Conservation (phyloP, 2,888 invertebrate genomes). For the Lasioglossum morio region DNA sequence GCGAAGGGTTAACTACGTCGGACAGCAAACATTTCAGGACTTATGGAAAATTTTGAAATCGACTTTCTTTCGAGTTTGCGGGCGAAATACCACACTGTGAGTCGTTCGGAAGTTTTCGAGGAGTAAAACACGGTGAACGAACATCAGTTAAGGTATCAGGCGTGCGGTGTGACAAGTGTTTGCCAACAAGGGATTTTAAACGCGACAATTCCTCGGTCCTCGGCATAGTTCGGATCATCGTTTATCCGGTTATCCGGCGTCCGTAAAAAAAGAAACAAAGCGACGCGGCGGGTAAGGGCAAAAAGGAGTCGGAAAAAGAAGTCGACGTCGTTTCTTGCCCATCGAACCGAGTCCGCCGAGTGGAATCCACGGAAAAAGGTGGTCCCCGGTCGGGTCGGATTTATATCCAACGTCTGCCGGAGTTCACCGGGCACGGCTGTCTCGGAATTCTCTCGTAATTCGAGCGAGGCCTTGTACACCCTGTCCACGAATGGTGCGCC, state of each 20-base stretch:
- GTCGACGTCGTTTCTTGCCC: constrained; percentile 16
- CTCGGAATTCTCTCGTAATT: constrained; percentile 26
- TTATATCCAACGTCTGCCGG: constrained; percentile 32
- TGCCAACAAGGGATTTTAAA: background rate
- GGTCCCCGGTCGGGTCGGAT: background rate
- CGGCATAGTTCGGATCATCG: constrained; percentile 4
- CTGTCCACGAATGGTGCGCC: constrained; percentile 15
- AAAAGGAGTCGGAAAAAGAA: background rate
- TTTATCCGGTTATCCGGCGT: constrained; percentile 28
- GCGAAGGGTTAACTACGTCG: too few species aligned
- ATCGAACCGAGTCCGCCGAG: constrained; percentile 14
- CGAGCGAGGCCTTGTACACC: constrained; percentile 23
- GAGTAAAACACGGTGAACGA: background rate
- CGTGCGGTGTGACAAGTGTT: background rate
- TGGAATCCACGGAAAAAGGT: constrained; percentile 13
- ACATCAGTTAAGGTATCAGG: background rate
- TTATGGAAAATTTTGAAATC: too few species aligned
- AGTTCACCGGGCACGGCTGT: constrained; percentile 1
- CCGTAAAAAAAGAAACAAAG: background rate
- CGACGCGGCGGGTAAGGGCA: background rate
- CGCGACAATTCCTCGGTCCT: background rate
- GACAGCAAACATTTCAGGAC: too few species aligned
- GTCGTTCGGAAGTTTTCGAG: background rate
- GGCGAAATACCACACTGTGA: too few species aligned
- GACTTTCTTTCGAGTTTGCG: too few species aligned